phyloP scores from a whole-genome alignment of 2,113 vertebrate species.

The mouse (Mus musculus) region DNA sequence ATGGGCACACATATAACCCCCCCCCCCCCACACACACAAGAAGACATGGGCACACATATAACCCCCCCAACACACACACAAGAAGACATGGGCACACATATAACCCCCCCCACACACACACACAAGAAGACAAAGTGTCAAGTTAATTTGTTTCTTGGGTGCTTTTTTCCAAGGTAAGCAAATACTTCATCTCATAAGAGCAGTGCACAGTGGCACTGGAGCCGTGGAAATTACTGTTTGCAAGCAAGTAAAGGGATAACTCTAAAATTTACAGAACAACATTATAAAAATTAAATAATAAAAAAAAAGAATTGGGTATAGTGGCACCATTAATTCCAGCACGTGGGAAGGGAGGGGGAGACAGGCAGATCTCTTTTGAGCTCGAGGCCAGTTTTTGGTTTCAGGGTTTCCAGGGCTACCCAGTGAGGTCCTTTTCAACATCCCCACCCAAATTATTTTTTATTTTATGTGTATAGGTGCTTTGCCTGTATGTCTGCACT shows the following conservation, averaged over 20 bases:
- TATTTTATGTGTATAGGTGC: not conserved
- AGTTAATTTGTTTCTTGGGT: not conserved
- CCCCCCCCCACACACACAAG: too few relatives aligned
- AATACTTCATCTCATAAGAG: not conserved
- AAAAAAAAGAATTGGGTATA: not conserved
- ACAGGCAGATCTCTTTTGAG: not conserved
- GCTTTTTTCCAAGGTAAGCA: not conserved
- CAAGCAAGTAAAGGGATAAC: not conserved
- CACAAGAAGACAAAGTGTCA: too few relatives aligned
- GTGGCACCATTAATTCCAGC: not conserved
- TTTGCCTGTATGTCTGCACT: not conserved
- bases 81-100: not conserved
- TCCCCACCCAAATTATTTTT: not conserved
- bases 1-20: too few relatives aligned
- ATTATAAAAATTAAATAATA: conserved; percentile 16
- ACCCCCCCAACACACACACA: not conserved
- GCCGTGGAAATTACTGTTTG: not conserved
- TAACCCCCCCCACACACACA: not conserved
- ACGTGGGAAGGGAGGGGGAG: not conserved
- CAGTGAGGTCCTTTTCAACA: not conserved
- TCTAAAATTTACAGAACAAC: conserved; percentile 13
- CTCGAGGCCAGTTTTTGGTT: not conserved
- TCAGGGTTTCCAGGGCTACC: not conserved
- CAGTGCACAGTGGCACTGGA: not conserved
- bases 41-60: too few relatives aligned